Evolutionary conservation across 2,888 invertebrate species (phyloP), one percentile per base, ranked within the genome.

Genomic region (Fabriciana adippe): DNA sequence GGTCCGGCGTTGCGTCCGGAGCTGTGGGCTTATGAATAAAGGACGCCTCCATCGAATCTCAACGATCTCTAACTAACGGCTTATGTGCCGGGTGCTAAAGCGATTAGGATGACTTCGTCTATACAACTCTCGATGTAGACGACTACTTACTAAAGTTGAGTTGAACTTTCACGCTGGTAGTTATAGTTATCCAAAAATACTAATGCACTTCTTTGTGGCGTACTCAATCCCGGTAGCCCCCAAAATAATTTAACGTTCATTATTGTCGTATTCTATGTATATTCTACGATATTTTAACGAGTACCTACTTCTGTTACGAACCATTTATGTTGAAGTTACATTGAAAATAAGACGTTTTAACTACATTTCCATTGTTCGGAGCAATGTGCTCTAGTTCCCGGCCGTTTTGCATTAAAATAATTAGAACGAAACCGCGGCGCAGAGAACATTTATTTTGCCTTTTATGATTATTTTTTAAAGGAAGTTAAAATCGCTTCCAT

Each of bases 321-420:
- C 45, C 51, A n/a, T 45, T 57, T 41, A 51, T 21, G 26, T 16
- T 35, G 26, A 64, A 64, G 16, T 64, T n/a, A 45, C 56, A 45
- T 51, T 57, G 21, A 53, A 51, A 57, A 64, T 26, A 35, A 64
- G 45, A 41, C 45, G 26, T 57, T 53, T 57, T 45, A 64, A 16
- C 14, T 45, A 51, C 16, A 51, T 57, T 57, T 41, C 14, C 45
- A 53, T 57, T 51, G 45, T 57, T 57, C 51, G 41, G 51, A 45
- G 57, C 51, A 65, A 45, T 26, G n/a, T 51, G 51, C 55, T 45
- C 62, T 45, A 51, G 50, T 50, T 50, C 63, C 31, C 64, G 48
- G 41, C 55, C 41, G 56, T 18, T 56, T 56, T 15, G n/a, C 56
- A 64, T 64, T 64, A 64, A 51, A 65, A 41, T 45, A 53, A 65